These are phyloP conservation scores for Cryptocephalus moraei DNA, from an alignment of 2,888 invertebrate species.

Conservation along the genomic window DNA sequence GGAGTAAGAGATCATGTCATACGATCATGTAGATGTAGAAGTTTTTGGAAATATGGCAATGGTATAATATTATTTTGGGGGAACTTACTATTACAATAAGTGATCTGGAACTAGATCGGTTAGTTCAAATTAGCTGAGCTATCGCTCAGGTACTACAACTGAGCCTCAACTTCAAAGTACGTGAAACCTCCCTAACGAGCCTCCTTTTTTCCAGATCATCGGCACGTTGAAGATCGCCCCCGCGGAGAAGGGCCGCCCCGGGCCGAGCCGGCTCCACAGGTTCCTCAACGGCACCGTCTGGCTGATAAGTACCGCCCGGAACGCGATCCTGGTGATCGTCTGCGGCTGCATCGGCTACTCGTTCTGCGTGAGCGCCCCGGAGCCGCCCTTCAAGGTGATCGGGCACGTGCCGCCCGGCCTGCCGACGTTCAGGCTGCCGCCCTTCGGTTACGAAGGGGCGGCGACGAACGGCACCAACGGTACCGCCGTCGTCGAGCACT, in stretches of 20 bases:
- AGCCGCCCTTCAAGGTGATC: conserved; percentile 57
- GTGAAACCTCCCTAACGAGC: no score
- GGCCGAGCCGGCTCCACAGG: conserved; percentile 25
- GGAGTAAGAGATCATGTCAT: no score
- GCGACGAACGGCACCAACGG: conserved; percentile 36
- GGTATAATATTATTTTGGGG: no score
- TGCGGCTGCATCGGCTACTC: conserved; percentile 62
- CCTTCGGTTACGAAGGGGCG: conserved; percentile 49
- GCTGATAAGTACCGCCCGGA: conserved; percentile 71
- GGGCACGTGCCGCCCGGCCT: conserved; percentile 69
- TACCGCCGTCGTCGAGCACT: conserved; percentile 44
- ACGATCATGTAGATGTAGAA: no score
- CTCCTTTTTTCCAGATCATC: no score
- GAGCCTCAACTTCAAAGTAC: no score
- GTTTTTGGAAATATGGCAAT: no score
- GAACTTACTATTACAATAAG: no score
- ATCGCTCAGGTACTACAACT: no score
- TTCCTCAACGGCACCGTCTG: conserved; percentile 58
- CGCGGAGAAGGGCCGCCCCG: conserved; percentile 39
- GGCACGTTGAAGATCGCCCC: conserved; percentile 55
- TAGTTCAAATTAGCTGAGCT: no score
- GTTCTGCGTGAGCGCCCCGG: conserved; percentile 42
- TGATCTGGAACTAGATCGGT: no score
- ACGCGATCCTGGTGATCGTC: conserved; percentile 72
- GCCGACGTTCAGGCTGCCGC: conserved; percentile 54